Conservation (phyloP, 2,888 invertebrate genomes). For the Drosophila ustulata region DNA sequence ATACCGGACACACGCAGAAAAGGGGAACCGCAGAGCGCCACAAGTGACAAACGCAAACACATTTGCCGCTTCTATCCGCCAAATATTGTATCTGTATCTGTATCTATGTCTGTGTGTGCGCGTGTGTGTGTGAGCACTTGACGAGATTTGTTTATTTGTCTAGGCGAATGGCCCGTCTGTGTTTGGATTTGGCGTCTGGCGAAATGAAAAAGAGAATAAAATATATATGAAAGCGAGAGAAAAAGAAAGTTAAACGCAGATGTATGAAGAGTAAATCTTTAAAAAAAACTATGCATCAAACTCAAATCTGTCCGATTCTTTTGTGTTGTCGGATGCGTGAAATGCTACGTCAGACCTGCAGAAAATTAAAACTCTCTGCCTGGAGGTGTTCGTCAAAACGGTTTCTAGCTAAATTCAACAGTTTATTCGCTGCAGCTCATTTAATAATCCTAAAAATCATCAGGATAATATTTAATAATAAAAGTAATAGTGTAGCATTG, state of each 20-base stretch:
- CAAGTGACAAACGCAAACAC: conserved; percentile 79
- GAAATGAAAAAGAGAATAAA: conserved; percentile 34
- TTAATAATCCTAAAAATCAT: too few species aligned
- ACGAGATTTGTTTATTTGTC: conserved; percentile 79
- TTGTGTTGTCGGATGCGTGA: conserved; percentile 38
- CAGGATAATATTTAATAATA: too few species aligned
- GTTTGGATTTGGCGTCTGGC: conserved; percentile 76
- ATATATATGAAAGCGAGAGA: conserved; percentile 26
- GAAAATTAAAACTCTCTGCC: conserved; percentile 20
- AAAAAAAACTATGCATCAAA: conserved; percentile 35
- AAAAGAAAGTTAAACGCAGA: conserved; percentile 34
- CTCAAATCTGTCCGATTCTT: conserved; percentile 51
- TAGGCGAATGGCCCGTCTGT: conserved; percentile 73
- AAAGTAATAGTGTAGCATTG: too few species aligned
- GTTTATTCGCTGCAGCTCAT: too few species aligned
- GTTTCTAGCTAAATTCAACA: background rate
- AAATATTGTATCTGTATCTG: conserved; percentile 54
- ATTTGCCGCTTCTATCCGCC: conserved; percentile 62
- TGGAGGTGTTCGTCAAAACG: background rate
- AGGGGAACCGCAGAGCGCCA: conserved; percentile 53
- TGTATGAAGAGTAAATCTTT: conserved; percentile 41
- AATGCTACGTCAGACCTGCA: conserved; percentile 33
- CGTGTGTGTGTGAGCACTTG: conserved; percentile 61
- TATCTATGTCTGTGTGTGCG: conserved; percentile 30
- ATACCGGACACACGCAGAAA: background rate